Conservation (phyloP, 2,113 vertebrate genomes). For the Polypterus senegalus region DNA sequence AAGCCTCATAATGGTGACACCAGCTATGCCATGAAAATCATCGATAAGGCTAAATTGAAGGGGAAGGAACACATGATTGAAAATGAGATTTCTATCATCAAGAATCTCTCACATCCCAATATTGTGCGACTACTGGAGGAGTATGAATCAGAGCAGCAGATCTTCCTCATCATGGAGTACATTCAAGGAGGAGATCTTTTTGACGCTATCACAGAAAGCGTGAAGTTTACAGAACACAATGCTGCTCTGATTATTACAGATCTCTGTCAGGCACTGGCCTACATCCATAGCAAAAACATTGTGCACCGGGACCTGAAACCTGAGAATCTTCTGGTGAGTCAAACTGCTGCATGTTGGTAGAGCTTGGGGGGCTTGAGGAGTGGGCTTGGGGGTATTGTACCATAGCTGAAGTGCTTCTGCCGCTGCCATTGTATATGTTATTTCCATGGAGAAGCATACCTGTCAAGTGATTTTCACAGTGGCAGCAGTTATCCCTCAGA, state of each 20-base stretch:
- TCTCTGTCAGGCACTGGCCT: slow-evolving; percentile 73
- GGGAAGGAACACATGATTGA: slow-evolving; percentile 90
- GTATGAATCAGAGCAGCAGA: slow-evolving; percentile 69
- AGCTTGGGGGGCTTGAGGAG: background rate
- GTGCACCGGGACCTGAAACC: slow-evolving; percentile 93
- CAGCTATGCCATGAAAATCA: slow-evolving; percentile 78
- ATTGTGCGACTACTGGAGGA: slow-evolving; percentile 76
- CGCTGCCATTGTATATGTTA: no score
- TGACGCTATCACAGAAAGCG: slow-evolving; percentile 76
- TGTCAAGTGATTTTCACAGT: no score
- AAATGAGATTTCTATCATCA: slow-evolving; percentile 81
- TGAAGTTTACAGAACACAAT: slow-evolving; percentile 71
- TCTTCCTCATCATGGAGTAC: slow-evolving; percentile 85
- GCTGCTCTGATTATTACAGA: slow-evolving; percentile 77
- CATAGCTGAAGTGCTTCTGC: no score
- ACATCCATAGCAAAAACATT: slow-evolving; percentile 79
- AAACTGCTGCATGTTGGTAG: background rate
- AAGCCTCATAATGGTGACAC: slow-evolving; percentile 43
- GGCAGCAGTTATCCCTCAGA: no score
- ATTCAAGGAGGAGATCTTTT: slow-evolving; percentile 86
- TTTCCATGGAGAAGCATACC: no score
- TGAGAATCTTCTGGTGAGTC: slow-evolving; percentile 85
- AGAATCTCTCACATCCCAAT: slow-evolving; percentile 75
- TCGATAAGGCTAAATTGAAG: slow-evolving; percentile 76
- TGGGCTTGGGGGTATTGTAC: no score